Conservation (phyloP, 2,888 invertebrate species). For the Diarsia dahlii region DNA sequence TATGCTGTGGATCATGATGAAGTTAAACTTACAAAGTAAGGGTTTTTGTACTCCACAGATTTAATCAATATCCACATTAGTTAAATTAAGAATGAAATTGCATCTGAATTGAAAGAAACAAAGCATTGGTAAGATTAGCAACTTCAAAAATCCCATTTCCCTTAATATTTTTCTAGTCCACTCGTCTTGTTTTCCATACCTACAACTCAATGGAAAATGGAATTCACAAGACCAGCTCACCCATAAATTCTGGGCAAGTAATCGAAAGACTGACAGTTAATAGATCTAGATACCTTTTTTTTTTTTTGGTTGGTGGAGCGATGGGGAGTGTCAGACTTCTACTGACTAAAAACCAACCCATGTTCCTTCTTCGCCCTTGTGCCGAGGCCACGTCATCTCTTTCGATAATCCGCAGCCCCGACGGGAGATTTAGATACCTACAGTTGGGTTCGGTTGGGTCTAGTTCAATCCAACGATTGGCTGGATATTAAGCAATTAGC, state of each 20-base stretch:
- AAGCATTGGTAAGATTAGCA: neutral
- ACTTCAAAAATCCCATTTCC: neutral
- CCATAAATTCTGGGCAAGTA: constrained; percentile 1
- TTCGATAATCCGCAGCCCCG: no score
- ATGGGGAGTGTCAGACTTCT: no score
- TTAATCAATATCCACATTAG: neutral
- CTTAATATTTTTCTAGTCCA: neutral
- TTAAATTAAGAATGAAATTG: no score
- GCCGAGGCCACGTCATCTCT: no score
- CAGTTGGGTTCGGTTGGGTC: neutral
- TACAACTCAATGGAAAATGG: neutral
- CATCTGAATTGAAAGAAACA: no score
- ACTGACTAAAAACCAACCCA: no score
- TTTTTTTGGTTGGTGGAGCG: no score
- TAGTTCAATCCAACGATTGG: constrained; percentile 28
- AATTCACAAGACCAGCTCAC: neutral
- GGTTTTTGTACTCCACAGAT: neutral
- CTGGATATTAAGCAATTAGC: constrained; percentile 33
- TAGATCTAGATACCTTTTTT: neutral
- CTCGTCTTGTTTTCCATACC: neutral
- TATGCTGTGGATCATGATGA: no score
- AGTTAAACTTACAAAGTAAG: neutral
- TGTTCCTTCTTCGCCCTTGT: no score
- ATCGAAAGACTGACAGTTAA: neutral
- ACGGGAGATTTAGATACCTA: no score